Conservation (phyloP, 2,888 invertebrate genomes). For the Tetragonisca angustula region DNA sequence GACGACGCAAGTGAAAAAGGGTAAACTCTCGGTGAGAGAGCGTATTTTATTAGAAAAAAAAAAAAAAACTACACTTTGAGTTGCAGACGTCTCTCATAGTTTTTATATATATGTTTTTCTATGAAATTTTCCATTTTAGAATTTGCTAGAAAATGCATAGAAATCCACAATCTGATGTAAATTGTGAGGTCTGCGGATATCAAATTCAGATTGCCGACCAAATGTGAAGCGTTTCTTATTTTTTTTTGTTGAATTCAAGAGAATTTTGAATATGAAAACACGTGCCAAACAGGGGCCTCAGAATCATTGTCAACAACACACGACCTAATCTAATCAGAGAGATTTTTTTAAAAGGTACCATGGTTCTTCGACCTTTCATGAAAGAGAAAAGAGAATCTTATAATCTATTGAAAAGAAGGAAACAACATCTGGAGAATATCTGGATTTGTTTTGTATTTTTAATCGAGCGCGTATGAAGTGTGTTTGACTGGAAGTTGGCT, state of each 20-base stretch:
- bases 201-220: too few relatives aligned
- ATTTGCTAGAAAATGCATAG: too few relatives aligned
- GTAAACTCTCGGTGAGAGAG: not conserved
- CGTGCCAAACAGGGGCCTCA: slow-evolving; percentile 24
- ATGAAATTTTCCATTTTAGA: too few relatives aligned
- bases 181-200: too few relatives aligned
- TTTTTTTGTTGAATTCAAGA: not conserved
- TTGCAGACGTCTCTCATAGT: too few relatives aligned
- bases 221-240: too few relatives aligned
- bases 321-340: slow-evolving; percentile 37
- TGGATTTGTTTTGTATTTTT: slow-evolving; percentile 19
- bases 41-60: too few relatives aligned
- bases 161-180: too few relatives aligned
- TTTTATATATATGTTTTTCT: too few relatives aligned
- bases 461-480: not conserved
- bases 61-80: too few relatives aligned
- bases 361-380: not conserved
- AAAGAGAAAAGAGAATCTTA: too few relatives aligned
- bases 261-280: not conserved
- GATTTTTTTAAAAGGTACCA: not conserved
- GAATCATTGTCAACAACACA: not conserved
- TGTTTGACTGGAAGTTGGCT: not conserved
- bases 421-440: not conserved
- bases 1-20: not conserved
- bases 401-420: not conserved